Conservation (phyloP, 2,888 invertebrate species). For the Hoplodrina ambigua region DNA sequence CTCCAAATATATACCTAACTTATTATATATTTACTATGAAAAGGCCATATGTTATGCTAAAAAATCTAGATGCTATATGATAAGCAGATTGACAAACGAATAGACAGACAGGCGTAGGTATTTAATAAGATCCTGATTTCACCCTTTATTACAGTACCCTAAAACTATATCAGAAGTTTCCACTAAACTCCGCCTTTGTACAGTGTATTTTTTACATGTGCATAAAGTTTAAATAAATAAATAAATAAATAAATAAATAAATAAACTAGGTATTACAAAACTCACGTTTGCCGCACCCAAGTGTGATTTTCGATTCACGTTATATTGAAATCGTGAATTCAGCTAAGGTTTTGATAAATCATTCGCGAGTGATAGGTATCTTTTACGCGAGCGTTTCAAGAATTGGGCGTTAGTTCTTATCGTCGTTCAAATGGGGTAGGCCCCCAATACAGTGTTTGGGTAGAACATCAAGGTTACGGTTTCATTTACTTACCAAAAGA, state of each 20-base stretch:
- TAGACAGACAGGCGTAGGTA: neutral
- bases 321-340: neutral
- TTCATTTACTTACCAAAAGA: conserved; percentile 14
- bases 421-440: conserved; percentile 12
- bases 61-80: neutral
- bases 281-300: neutral
- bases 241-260: no score
- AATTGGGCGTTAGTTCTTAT: conserved; percentile 1
- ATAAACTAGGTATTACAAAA: neutral
- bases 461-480: conserved; percentile 17
- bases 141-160: neutral
- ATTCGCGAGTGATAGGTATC: conserved; percentile 5
- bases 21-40: no score
- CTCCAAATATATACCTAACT: no score
- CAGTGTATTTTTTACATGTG: no score
- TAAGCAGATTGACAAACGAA: neutral
- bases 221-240: no score
- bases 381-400: conserved; percentile 4
- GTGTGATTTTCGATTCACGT: neutral
- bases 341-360: neutral
- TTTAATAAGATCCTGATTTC: neutral
- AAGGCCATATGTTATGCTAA: no score
- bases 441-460: conserved; percentile 6
- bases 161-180: neutral
- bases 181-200: no score